phyloP scores from a whole-genome alignment of 2,113 vertebrate genomes.

The Ursus arctos region DNA sequence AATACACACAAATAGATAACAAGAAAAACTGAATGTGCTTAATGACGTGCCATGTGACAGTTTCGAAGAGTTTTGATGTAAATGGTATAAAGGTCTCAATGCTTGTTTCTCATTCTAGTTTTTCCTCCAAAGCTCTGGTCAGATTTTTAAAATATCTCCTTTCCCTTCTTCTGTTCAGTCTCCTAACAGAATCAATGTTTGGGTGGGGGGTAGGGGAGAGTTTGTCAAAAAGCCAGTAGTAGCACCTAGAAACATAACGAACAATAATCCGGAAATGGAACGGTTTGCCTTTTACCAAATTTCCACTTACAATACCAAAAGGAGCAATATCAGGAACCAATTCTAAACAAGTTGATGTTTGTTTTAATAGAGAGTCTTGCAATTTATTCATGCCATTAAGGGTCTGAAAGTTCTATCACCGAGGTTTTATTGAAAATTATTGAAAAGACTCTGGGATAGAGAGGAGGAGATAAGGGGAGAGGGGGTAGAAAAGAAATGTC shows the following conservation, averaged over 20 bases:
- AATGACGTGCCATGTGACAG: background rate
- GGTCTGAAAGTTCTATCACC: background rate
- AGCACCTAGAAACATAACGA: background rate
- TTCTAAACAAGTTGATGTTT: background rate
- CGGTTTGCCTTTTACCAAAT: background rate
- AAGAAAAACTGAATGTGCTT: background rate
- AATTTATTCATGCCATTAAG: background rate
- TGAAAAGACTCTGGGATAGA: background rate
- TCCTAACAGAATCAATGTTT: background rate
- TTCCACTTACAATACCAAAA: background rate
- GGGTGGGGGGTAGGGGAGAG: background rate
- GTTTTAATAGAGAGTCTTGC: background rate
- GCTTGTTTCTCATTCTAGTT: background rate
- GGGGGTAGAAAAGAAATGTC: background rate
- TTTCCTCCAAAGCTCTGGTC: fast-evolving
- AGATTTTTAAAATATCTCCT: background rate
- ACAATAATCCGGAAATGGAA: background rate
- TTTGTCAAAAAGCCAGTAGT: background rate
- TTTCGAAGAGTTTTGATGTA: background rate
- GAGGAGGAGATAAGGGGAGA: background rate
- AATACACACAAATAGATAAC: background rate
- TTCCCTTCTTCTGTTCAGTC: background rate
- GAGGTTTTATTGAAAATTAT: background rate
- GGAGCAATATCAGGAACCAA: background rate
- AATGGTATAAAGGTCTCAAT: background rate